phyloP scores from a whole-genome alignment of 2,113 vertebrate genomes.

The Zapornia atra region DNA sequence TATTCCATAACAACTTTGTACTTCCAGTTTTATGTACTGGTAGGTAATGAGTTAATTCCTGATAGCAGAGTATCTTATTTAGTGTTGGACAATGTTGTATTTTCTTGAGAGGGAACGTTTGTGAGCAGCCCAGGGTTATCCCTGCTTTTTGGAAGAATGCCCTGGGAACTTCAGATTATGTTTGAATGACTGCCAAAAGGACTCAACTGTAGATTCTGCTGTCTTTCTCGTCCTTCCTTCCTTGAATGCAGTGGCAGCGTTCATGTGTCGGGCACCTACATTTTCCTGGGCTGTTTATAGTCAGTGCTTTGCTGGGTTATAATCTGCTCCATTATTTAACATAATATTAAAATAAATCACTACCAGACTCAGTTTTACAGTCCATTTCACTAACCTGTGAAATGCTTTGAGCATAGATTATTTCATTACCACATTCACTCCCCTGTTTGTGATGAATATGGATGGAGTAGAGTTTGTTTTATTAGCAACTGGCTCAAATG shows the following conservation, averaged over 20 bases:
- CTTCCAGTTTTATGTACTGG: neutral
- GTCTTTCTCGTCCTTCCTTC: constrained; percentile 3
- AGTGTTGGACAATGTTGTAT: neutral
- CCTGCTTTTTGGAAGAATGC: constrained; percentile 38
- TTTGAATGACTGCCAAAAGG: constrained; percentile 33
- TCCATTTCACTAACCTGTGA: constrained; percentile 17
- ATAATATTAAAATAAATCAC: constrained; percentile 14
- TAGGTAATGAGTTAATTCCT: constrained; percentile 19
- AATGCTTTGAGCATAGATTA: neutral
- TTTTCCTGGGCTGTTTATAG: neutral
- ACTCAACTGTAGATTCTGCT: neutral
- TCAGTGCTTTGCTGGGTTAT: neutral
- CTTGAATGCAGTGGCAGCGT: neutral
- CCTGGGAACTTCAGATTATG: constrained; percentile 44
- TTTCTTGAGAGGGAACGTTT: constrained; percentile 30
- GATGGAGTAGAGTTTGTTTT: constrained; percentile 22
- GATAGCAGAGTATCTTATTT: neutral
- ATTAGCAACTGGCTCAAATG: constrained; percentile 3
- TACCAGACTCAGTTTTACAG: neutral
- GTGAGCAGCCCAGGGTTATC: constrained; percentile 35
- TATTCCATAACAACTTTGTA: neutral
- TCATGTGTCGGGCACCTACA: neutral
- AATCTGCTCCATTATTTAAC: neutral
- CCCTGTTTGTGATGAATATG: neutral
- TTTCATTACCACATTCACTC: neutral